Evolutionary conservation across 2,888 invertebrate species (phyloP).

Genomic region (Thymelicus sylvestris): DNA sequence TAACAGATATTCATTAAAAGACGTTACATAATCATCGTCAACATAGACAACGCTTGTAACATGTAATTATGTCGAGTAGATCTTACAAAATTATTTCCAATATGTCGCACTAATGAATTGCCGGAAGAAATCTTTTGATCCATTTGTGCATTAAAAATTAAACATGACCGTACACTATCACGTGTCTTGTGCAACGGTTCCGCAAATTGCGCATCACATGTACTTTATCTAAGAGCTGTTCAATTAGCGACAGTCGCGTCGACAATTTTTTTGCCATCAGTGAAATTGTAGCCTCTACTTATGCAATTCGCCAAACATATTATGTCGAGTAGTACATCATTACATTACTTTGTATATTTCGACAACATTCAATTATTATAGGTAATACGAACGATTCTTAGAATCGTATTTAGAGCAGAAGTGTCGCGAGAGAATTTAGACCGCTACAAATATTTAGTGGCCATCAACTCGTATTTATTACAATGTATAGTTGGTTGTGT

Average conservation of each 20-base stretch:
- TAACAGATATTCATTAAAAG: background rate
- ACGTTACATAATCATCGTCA: background rate
- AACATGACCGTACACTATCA: slow-evolving; percentile 31
- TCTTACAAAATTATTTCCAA: slow-evolving; percentile 23
- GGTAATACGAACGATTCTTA: slow-evolving; percentile 23
- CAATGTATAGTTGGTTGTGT: background rate
- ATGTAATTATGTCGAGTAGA: background rate
- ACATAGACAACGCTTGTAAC: background rate
- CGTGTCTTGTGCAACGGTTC: slow-evolving; percentile 34
- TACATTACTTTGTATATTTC: slow-evolving; percentile 20
- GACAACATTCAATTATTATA: slow-evolving; percentile 25
- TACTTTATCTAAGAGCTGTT: slow-evolving; percentile 45
- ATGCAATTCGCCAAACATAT: slow-evolving; percentile 37
- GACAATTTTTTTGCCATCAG: slow-evolving; percentile 40
- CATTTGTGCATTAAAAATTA: slow-evolving; percentile 25
- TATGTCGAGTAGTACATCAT: slow-evolving; percentile 1
- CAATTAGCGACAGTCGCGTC: slow-evolving; percentile 48
- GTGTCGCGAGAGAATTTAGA: slow-evolving; percentile 26
- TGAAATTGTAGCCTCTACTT: slow-evolving; percentile 44
- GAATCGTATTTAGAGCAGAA: slow-evolving; percentile 22
- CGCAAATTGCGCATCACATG: slow-evolving; percentile 42
- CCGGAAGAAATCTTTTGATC: slow-evolving; percentile 33
- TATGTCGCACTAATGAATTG: slow-evolving; percentile 23
- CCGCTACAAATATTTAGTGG: slow-evolving; percentile 4
- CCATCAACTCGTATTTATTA: background rate